Conservation (phyloP, 2,797 vertebrate genomes). For the Dendrocincla tyrannina region DNA sequence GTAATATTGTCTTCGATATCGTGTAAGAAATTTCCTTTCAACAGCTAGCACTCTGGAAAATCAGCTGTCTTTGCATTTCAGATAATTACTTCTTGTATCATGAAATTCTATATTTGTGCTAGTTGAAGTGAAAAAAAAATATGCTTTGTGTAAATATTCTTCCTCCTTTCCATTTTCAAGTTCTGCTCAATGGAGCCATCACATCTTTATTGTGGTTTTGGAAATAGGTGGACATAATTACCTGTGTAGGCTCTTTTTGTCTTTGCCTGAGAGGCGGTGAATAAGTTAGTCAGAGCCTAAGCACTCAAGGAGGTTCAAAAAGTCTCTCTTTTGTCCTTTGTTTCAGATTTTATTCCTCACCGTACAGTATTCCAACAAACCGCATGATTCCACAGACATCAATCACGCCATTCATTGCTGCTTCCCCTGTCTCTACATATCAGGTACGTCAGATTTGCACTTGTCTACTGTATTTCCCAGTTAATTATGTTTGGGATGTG, state of each 20-base stretch:
- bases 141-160: constrained; percentile 45
- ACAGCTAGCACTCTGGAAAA: constrained; percentile 30
- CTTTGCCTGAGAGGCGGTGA: constrained; percentile 5
- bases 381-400: constrained; percentile 99
- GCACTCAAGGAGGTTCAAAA: constrained; percentile 43
- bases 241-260: background rate
- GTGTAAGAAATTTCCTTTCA: background rate
- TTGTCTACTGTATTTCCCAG: constrained; percentile 26
- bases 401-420: constrained; percentile 97
- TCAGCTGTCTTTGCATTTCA: constrained; percentile 52
- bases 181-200: constrained; percentile 16
- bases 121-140: constrained; percentile 48
- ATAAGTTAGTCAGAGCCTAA: background rate
- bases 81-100: constrained; percentile 32
- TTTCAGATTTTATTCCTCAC: constrained; percentile 96
- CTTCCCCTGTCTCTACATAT: constrained; percentile 97
- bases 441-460: constrained; percentile 84
- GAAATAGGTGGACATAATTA: constrained; percentile 37
- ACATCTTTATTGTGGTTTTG: constrained; percentile 9
- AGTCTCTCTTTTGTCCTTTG: constrained; percentile 75
- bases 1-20: background rate
- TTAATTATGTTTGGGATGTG: constrained; percentile 29
- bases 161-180: constrained; percentile 33
- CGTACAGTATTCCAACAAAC: constrained; percentile 97
- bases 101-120: constrained; percentile 35